Conservation (phyloP, 2,888 invertebrate species). For the Synergus japonicus region DNA sequence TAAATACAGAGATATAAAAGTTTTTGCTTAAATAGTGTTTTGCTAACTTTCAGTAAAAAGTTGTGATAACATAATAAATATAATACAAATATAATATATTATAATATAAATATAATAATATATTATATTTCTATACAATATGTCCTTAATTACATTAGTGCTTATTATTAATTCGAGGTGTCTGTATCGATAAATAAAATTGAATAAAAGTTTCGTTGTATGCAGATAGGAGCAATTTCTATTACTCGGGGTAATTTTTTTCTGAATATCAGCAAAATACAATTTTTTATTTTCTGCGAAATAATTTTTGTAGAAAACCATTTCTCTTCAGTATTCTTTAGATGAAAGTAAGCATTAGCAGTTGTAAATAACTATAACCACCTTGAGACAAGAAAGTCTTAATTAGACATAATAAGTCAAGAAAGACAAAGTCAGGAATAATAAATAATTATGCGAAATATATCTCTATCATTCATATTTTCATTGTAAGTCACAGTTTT, state of each 20-base stretch:
- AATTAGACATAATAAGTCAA: not conserved
- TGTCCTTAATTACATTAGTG: not conserved
- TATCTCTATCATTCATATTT: not conserved
- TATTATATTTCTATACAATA: not conserved
- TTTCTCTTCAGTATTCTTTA: no score
- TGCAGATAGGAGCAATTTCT: not conserved
- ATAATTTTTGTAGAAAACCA: not conserved
- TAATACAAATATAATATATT: not conserved
- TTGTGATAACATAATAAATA: not conserved
- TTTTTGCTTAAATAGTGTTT: not conserved
- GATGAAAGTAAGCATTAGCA: not conserved
- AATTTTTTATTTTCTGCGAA: not conserved
- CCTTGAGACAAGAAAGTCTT: not conserved
- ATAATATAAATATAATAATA: not conserved
- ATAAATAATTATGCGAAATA: not conserved
- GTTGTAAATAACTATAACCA: not conserved
- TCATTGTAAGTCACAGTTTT: not conserved
- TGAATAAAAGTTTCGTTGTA: not conserved
- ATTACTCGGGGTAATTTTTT: not conserved
- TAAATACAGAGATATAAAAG: not conserved
- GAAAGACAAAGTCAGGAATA: not conserved
- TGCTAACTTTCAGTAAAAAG: not conserved
- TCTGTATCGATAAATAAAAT: not conserved
- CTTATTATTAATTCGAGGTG: not conserved
- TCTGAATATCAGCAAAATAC: slow-evolving; percentile 4